Evolutionary conservation across 2,797 vertebrate genomes (phyloP).

Genomic region (Sebastes matsubarae): DNA sequence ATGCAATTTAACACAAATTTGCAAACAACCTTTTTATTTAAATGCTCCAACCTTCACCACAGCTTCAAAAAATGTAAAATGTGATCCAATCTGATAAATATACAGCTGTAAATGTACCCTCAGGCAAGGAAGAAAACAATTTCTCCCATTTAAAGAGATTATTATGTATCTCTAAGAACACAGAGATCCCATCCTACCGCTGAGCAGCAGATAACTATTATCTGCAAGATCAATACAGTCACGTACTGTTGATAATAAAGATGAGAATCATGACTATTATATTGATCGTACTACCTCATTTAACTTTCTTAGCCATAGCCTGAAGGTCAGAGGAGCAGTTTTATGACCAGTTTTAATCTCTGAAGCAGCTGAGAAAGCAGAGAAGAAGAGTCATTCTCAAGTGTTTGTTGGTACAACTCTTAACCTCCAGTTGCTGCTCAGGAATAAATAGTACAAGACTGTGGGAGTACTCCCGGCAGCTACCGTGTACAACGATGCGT

Average conservation of each 20-base stretch:
- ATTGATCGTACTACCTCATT: not conserved
- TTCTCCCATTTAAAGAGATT: not conserved
- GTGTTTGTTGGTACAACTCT: slow-evolving; percentile 37
- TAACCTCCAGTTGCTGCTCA: slow-evolving; percentile 47
- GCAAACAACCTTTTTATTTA: not conserved
- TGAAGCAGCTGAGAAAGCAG: not conserved
- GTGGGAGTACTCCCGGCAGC: slow-evolving; percentile 33
- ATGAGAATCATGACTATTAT: not conserved
- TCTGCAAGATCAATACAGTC: not conserved
- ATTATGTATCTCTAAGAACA: not conserved
- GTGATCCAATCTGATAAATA: not conserved
- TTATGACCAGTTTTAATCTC: not conserved
- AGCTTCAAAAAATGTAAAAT: not conserved
- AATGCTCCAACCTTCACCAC: not conserved
- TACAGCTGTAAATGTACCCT: not conserved
- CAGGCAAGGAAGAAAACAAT: not conserved
- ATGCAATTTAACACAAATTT: not conserved
- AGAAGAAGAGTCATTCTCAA: slow-evolving; percentile 4
- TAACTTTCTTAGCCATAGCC: not conserved
- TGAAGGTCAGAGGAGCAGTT: not conserved
- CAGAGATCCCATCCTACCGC: not conserved
- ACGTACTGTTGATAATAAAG: not conserved
- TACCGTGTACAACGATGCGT: slow-evolving; percentile 29
- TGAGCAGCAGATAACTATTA: not conserved
- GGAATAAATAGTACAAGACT: slow-evolving; percentile 37